Percentiles rank a stretch among this genome's conserved stretches.
These are phyloP conservation scores for Stigmatopora argus DNA, from an alignment of 2,113 vertebrate genomes.

Conservation along the genomic window DNA sequence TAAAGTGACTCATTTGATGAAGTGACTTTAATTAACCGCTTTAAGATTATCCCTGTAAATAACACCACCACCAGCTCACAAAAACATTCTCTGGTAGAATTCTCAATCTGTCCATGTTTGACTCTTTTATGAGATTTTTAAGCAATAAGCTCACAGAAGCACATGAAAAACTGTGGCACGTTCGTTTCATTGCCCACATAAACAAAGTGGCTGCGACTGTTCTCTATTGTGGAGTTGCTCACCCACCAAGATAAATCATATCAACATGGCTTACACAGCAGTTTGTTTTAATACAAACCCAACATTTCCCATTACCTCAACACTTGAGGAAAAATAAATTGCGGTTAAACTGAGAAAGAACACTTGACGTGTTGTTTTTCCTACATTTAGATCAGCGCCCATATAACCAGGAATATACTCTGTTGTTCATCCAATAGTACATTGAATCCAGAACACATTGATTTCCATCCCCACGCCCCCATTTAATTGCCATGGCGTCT, in stretches of 20 bases:
- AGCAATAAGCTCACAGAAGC: constrained; percentile 22
- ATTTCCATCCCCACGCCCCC: background rate
- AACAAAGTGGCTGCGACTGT: constrained; percentile 18
- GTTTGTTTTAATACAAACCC: constrained; percentile 6
- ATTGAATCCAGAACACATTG: background rate
- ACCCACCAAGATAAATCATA: constrained; percentile 22
- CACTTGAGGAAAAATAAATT: background rate
- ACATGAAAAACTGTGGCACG: constrained; percentile 17
- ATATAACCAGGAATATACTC: background rate
- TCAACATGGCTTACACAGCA: constrained; percentile 6
- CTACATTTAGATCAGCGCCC: background rate
- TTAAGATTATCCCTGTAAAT: constrained; percentile 32
- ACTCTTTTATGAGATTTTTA: constrained; percentile 10
- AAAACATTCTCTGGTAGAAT: background rate
- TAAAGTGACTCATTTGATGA: constrained; percentile 34
- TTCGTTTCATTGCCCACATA: constrained; percentile 19
- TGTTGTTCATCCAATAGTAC: too few relatives aligned
- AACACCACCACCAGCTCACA: constrained; percentile 19
- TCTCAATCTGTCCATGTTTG: background rate
- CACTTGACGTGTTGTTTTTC: background rate
- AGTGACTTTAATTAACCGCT: constrained; percentile 1
- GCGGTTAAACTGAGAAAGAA: too few relatives aligned
- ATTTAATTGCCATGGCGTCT: too few relatives aligned
- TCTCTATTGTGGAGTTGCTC: constrained; percentile 29
- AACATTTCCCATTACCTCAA: background rate